Evolutionary conservation across 2,797 vertebrate species (phyloP).

Genomic region (Manis crassicaudata): DNA sequence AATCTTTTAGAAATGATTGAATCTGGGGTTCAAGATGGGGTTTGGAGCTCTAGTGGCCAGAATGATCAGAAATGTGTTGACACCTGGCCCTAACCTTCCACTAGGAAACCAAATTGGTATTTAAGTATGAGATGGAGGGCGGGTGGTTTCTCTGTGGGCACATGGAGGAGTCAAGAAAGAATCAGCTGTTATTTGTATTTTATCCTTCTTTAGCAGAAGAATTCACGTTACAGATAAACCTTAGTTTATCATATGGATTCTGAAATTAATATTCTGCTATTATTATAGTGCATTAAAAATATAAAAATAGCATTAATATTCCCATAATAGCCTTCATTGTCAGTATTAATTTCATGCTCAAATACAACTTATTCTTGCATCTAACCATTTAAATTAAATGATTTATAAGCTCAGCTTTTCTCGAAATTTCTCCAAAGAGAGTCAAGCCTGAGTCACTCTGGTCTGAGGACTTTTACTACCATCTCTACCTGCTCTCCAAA

Average conservation of each 20-base stretch:
- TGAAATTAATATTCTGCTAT: background rate
- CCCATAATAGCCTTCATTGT: background rate
- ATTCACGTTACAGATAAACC: background rate
- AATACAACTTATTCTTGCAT: background rate
- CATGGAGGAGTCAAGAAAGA: background rate
- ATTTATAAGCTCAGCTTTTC: background rate
- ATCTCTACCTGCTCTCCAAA: background rate
- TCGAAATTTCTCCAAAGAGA: background rate
- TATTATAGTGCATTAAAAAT: background rate
- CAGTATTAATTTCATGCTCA: background rate
- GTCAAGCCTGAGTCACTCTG: background rate
- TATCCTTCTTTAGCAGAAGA: background rate
- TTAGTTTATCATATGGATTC: background rate
- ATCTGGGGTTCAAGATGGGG: background rate
- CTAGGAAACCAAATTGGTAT: background rate
- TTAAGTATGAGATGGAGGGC: background rate
- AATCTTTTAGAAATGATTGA: background rate
- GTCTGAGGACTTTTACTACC: background rate
- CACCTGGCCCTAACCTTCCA: background rate
- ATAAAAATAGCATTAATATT: background rate
- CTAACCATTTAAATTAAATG: background rate
- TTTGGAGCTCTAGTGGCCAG: background rate
- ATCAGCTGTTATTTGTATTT: background rate
- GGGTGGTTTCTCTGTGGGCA: background rate
- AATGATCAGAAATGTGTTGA: background rate